Percentiles rank a stretch among this genome's conserved stretches.
Evolutionary conservation across 2,888 invertebrate species (phyloP).

Genomic region (Anoplius nigerrimus): DNA sequence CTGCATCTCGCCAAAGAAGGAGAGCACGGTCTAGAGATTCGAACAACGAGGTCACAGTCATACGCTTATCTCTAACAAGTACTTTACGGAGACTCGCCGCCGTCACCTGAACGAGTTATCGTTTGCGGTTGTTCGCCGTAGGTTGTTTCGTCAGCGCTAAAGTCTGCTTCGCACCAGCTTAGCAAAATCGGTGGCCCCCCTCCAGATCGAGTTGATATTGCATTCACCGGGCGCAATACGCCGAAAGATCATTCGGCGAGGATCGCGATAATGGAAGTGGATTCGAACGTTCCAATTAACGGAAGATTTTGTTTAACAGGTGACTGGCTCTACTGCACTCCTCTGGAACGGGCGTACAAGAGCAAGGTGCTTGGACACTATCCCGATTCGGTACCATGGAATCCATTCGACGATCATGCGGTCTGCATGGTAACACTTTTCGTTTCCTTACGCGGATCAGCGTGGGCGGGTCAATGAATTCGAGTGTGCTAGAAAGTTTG

Average conservation of each 20-base stretch:
- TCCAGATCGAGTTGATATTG: no score
- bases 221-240: no score
- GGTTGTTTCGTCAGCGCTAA: background rate
- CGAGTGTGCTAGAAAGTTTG: background rate
- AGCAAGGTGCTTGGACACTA: conserved; percentile 95
- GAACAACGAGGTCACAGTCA: conserved; percentile 33
- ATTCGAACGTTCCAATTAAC: no score
- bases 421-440: conserved; percentile 91
- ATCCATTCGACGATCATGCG: conserved; percentile 95
- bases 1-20: background rate
- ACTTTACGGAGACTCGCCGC: conserved; percentile 8
- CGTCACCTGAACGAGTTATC: background rate
- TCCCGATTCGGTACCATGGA: conserved; percentile 92
- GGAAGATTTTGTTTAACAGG: conserved; percentile 76
- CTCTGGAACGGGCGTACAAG: conserved; percentile 95
- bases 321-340: conserved; percentile 91
- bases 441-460: conserved; percentile 6
- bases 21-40: conserved; percentile 12
- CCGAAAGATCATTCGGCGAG: no score
- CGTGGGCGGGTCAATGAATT: no score
- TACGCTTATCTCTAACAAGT: conserved; percentile 27
- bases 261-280: no score
- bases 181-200: no score
- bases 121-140: no score
- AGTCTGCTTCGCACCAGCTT: background rate